Base-by-base conservation (phyloP, 2,113 vertebrate species). In the Limanda limanda region DNA sequence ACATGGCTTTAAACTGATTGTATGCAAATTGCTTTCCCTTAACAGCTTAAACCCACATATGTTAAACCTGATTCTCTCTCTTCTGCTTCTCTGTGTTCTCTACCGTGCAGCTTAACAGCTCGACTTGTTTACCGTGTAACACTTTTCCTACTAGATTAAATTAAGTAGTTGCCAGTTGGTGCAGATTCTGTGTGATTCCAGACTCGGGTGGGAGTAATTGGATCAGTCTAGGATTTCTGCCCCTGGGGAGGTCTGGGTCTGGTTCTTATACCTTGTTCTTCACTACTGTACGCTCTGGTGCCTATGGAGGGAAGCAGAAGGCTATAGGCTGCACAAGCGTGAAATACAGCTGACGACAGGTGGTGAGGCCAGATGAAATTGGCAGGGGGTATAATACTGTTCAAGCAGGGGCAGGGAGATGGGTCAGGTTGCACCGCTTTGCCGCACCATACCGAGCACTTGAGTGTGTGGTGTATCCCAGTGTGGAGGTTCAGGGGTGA, bases 301-400 rank as follows among this genome's bases (percentile, higher is more conserved):
- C 68, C 78, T 78, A 78, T 76, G 73, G 71, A 88, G 27, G 73
- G 72, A 72, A 71, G 63, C 68, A 82, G 76, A 52, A 45, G 79
- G 80, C 63, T 82, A 56, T 61, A 20, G 62, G 79, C 76, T 65
- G 58, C 68, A 66, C n/a, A 1, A 69, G 5, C 64, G 69, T 88
- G 87, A 91, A 83, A 68, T 90, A 90, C 82, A 87, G 78, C 82
- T 73, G 78, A 78, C 83, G 85, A 89, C 93, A 94, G 93, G 90
- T 94, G 93, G 89, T 72, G 81, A 76, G 86, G 81, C 79, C 85
- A 87, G 88, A 87, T 91, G 85, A 92, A 89, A 91, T 27, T 55
- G 21, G 37, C 55, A 40, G 80, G 27, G 81, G 76, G 68, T 60
- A 47, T 86, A 85, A 92, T 83, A 86, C 79, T 81, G 84, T 78